A percentile compares a stretch with the other conserved stretches of the same genome.
phyloP scores from a whole-genome alignment of 2,888 invertebrate species.

The Platycheirus rosarum region DNA sequence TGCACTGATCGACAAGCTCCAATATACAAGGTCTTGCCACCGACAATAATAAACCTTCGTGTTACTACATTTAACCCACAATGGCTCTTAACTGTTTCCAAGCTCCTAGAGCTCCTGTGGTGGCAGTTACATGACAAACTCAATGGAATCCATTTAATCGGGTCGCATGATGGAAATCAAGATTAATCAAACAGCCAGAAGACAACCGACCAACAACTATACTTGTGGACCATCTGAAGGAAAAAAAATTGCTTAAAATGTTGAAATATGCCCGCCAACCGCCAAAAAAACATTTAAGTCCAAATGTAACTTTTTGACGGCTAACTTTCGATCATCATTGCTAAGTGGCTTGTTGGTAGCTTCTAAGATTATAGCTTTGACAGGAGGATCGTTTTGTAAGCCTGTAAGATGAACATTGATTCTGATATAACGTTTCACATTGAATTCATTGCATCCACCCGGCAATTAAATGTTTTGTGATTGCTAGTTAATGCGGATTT shows the following conservation, averaged over 20 bases:
- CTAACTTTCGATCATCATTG: conserved; percentile 31
- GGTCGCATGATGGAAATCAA: conserved; percentile 38
- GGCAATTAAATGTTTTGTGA: conserved; percentile 49
- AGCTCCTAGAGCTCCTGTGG: conserved; percentile 50
- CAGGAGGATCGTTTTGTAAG: conserved; percentile 12
- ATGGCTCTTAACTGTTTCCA: conserved; percentile 17
- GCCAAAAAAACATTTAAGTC: not conserved
- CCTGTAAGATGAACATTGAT: conserved; percentile 44
- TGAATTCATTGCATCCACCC: conserved; percentile 52
- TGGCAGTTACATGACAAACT: conserved; percentile 46
- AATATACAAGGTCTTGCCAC: conserved; percentile 20
- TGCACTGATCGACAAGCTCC: conserved; percentile 8
- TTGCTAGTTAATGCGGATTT: conserved; percentile 31
- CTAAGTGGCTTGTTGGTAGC: conserved; percentile 53
- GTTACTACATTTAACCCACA: conserved; percentile 29
- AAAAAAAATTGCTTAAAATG: no score
- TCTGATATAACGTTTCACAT: conserved; percentile 48
- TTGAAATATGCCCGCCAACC: conserved; percentile 7
- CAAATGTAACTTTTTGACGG: conserved; percentile 24
- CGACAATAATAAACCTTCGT: not conserved
- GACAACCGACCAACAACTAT: not conserved
- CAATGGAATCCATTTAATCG: conserved; percentile 42
- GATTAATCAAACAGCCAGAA: conserved; percentile 26
- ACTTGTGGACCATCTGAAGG: no score
- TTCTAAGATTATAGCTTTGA: conserved; percentile 45